Base-by-base conservation (phyloP, 1,140 invertebrate genomes). In the Dufourea novaeangliae region DNA sequence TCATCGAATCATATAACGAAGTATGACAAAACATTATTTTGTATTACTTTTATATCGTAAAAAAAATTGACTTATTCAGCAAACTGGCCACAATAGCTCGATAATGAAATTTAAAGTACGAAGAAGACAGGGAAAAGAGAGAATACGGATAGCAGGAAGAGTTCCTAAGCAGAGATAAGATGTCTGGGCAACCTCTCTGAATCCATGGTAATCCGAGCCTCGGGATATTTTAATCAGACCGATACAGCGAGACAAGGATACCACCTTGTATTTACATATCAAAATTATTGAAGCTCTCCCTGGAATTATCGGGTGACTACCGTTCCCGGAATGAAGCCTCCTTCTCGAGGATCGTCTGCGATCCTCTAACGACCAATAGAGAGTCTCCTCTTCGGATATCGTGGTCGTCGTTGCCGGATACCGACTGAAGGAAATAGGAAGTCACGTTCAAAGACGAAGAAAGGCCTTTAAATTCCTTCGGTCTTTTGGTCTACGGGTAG, bases 191-290 rank as follows among this genome's bases (percentile, higher is more conserved):
- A 79, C 54, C 79, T 73, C 64, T 54, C 39, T 66, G 81, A 69
- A 61, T 61, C 41, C 63, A 57, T 34, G 79, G 54, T 87, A 84
- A 87, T 87, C 82, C 82, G 37, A 78, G 77, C 25, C 57, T 61
- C 54, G 56, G 63, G 70, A 86, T 83, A 87, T 87, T 87, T 87
- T 87, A 87, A 86, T 86, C 84, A 79, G 71, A 41, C 54, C 82
- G 78, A 82, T 82, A 86, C 44, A 66, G 66, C 72, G 81, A 76
- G 77, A 77, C 83, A 82, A 70, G 59, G 79, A 85, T 80, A 77
- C 62, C 68, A 68, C 52, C 67, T 76, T 78, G 79, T 86, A 87
- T 88, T 88, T 88, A 86, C 87, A 87, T 88, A 87, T 86, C 79
- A 84, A 82, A 88, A 87, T 87, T 88, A 85, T 88, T 82, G 84